A percentile compares a stretch with the other conserved stretches of the same genome.
phyloP scores from a whole-genome alignment of 2,113 vertebrate genomes.

The Eptesicus fuscus region DNA sequence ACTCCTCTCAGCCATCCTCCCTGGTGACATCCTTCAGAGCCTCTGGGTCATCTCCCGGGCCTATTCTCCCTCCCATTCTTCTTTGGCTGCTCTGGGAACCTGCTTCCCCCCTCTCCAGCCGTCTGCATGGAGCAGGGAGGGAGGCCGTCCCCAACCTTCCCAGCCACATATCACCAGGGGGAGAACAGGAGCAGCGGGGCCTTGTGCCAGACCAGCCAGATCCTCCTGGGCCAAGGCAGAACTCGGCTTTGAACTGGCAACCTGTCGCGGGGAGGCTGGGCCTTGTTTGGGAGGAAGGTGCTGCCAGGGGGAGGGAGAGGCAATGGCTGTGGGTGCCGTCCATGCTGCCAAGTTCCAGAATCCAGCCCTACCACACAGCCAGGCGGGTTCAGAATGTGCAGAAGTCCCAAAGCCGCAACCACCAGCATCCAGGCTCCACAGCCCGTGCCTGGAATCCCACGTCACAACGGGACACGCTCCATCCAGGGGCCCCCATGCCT shows the following conservation, averaged over 20 bases:
- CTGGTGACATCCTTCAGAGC: neutral
- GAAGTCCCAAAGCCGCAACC: neutral
- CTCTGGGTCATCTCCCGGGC: too few relatives aligned
- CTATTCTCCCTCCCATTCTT: neutral
- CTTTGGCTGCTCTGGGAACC: neutral
- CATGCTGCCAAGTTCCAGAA: neutral
- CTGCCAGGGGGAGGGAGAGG: rapidly evolving
- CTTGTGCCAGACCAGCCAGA: neutral
- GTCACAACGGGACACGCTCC: rapidly evolving
- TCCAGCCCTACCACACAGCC: neutral
- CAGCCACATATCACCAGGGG: neutral
- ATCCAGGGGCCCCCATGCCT: neutral
- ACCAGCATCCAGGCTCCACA: too few relatives aligned
- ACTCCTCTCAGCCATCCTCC: neutral
- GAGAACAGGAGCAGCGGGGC: neutral
- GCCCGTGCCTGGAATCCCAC: neutral
- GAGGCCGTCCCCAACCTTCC: neutral
- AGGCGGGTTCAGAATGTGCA: neutral
- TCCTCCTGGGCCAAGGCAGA: neutral
- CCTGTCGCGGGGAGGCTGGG: neutral
- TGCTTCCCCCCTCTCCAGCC: neutral
- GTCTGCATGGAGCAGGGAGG: neutral
- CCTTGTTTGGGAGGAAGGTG: neutral
- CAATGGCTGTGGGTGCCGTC: neutral
- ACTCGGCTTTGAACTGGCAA: neutral